A percentile compares a stretch with the other conserved stretches of the same genome.
Conservation (phyloP, 2,888 invertebrate genomes). For the Stenurella melanura region DNA sequence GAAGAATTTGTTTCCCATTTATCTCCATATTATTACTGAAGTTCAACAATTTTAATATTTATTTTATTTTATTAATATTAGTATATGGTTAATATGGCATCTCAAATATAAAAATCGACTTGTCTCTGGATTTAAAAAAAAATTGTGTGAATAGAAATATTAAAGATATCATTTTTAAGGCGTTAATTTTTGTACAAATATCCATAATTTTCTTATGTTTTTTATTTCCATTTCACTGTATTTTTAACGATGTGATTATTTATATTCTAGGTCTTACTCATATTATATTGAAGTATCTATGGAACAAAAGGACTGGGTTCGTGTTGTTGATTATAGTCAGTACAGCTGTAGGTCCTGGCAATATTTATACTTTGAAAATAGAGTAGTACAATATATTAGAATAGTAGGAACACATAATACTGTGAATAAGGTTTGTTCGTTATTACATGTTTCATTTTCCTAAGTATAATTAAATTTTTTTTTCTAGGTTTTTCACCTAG, state of each 20-base stretch:
- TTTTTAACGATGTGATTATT: background rate
- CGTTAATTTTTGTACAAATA: too few relatives aligned
- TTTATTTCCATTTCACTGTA: background rate
- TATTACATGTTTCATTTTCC: background rate
- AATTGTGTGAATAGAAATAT: too few relatives aligned
- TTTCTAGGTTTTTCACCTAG: conserved; percentile 90
- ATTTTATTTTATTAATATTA: too few relatives aligned
- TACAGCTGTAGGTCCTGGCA: conserved; percentile 98
- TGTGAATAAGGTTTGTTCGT: conserved; percentile 84
- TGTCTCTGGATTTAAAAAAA: too few relatives aligned
- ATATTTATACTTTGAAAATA: conserved; percentile 90
- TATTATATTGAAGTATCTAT: conserved; percentile 96
- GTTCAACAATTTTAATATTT: too few relatives aligned
- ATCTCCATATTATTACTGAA: too few relatives aligned
- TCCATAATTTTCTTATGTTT: conserved; percentile 14
- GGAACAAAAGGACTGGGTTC: conserved; percentile 96
- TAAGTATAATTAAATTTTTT: conserved; percentile 11
- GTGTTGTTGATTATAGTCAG: conserved; percentile 92
- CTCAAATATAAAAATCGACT: too few relatives aligned
- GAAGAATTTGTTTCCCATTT: too few relatives aligned
- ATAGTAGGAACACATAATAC: conserved; percentile 95
- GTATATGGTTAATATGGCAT: too few relatives aligned
- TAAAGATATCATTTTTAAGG: too few relatives aligned
- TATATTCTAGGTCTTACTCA: conserved; percentile 83
- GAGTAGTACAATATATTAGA: conserved; percentile 90